Percentiles rank a stretch among this genome's conserved stretches.
phyloP scores from a whole-genome alignment of 1,140 invertebrate species.

The Littorina saxatilis region DNA sequence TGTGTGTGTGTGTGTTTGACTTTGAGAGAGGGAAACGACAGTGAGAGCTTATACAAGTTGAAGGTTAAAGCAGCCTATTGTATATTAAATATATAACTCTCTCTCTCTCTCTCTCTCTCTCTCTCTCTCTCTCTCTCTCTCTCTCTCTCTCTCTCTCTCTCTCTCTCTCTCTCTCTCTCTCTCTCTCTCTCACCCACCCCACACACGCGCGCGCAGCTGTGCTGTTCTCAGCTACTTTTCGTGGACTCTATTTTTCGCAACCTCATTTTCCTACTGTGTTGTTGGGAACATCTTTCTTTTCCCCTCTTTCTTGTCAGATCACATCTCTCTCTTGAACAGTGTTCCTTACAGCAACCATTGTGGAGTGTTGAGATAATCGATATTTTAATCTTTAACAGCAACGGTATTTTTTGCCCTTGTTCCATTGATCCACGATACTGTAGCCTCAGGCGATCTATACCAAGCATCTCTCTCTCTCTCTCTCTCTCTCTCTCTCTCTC shows the following conservation, averaged over 20 bases:
- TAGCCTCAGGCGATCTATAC: no score
- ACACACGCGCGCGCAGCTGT: background rate
- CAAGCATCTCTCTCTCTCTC: background rate
- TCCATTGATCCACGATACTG: no score
- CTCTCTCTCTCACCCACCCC: background rate
- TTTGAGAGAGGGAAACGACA: no score
- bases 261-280: background rate
- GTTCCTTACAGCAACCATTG: no score
- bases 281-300: no score
- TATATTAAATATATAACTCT: background rate
- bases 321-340: background rate
- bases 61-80: no score
- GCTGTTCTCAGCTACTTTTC: background rate
- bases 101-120: background rate
- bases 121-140: background rate
- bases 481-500: background rate
- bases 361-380: no score
- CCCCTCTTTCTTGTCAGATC: background rate
- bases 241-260: background rate
- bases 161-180: background rate
- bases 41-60: no score
- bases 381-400: no score
- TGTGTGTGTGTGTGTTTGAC: no score
- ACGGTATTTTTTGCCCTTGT: no score
- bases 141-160: background rate